These are phyloP conservation scores for Troilus luridus DNA, from an alignment of 2,888 invertebrate species.

Conservation along the genomic window DNA sequence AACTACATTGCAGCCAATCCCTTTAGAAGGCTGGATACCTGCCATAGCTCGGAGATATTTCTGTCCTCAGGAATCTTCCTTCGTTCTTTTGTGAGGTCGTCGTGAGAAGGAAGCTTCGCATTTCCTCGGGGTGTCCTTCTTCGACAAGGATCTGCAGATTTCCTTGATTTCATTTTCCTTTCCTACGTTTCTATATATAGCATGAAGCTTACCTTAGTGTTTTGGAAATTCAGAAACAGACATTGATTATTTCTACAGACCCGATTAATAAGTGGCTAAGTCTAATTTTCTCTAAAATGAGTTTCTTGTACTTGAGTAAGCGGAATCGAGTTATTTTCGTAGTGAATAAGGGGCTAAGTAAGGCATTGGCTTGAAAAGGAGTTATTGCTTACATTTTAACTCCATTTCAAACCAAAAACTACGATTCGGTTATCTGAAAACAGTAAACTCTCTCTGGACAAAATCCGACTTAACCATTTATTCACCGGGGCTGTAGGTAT, in stretches of 20 bases:
- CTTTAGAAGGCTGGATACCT: not conserved
- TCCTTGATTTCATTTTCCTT: not conserved
- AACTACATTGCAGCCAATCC: not conserved
- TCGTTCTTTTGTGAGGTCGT: not conserved
- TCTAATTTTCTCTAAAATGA: too few relatives aligned
- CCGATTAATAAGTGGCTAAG: too few relatives aligned
- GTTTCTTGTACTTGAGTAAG: too few relatives aligned
- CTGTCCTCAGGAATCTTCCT: not conserved
- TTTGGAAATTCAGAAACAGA: not conserved
- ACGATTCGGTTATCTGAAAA: too few relatives aligned
- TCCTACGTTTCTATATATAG: not conserved
- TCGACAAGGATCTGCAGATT: not conserved
- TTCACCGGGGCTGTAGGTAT: too few relatives aligned
- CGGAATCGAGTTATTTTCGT: too few relatives aligned
- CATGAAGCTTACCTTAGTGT: not conserved
- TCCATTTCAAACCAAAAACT: too few relatives aligned
- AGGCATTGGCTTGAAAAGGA: too few relatives aligned
- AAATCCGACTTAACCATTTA: too few relatives aligned
- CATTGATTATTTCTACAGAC: not conserved
- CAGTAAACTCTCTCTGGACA: too few relatives aligned
- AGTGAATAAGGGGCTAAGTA: too few relatives aligned
- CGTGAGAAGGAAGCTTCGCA: slow-evolving; percentile 8
- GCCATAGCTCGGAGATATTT: not conserved
- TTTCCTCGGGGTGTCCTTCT: not conserved
- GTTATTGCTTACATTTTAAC: too few relatives aligned